Evolutionary conservation across 1,140 invertebrate species (phyloP).

Genomic region (Notospermus geniculatus): DNA sequence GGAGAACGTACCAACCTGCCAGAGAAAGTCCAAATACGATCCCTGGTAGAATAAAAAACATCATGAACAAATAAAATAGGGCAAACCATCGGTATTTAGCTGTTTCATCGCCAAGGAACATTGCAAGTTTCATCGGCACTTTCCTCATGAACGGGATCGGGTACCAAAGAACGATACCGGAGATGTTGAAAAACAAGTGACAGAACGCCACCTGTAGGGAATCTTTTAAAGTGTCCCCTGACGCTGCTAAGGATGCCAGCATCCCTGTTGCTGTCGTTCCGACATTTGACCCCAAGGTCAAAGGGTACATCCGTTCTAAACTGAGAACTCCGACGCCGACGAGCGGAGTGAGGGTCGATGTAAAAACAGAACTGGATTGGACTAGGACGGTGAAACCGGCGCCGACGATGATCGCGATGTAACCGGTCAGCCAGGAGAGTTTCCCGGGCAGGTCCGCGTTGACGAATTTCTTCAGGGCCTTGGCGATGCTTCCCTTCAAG

Average conservation of each 20-base stretch:
- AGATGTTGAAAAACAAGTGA: slow-evolving; percentile 50
- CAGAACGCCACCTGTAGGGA: slow-evolving; percentile 64
- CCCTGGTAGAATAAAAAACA: slow-evolving; percentile 60
- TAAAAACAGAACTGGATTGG: slow-evolving; percentile 66
- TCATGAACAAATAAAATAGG: slow-evolving; percentile 59
- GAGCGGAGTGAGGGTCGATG: slow-evolving; percentile 64
- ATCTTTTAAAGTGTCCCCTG: slow-evolving; percentile 41
- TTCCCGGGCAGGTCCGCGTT: slow-evolving; percentile 58
- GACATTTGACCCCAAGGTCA: slow-evolving; percentile 65
- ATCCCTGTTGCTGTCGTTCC: slow-evolving; percentile 65
- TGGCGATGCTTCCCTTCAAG: slow-evolving; percentile 57
- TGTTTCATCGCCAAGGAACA: slow-evolving; percentile 59
- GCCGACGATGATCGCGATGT: slow-evolving; percentile 62
- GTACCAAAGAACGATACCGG: slow-evolving; percentile 63
- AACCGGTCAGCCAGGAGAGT: slow-evolving; percentile 53
- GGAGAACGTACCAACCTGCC: slow-evolving; percentile 39
- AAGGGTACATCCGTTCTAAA: slow-evolving; percentile 63
- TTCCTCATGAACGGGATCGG: slow-evolving; percentile 60
- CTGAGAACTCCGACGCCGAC: slow-evolving; percentile 64
- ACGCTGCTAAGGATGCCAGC: slow-evolving; percentile 59
- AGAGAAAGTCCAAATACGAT: slow-evolving; percentile 56
- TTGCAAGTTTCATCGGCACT: slow-evolving; percentile 60
- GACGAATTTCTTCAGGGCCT: slow-evolving; percentile 56
- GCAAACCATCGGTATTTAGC: slow-evolving; percentile 63
- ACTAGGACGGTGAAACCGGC: slow-evolving; percentile 63